phyloP scores from a whole-genome alignment of 2,888 invertebrate genomes.

The Heteromurus nitidus region DNA sequence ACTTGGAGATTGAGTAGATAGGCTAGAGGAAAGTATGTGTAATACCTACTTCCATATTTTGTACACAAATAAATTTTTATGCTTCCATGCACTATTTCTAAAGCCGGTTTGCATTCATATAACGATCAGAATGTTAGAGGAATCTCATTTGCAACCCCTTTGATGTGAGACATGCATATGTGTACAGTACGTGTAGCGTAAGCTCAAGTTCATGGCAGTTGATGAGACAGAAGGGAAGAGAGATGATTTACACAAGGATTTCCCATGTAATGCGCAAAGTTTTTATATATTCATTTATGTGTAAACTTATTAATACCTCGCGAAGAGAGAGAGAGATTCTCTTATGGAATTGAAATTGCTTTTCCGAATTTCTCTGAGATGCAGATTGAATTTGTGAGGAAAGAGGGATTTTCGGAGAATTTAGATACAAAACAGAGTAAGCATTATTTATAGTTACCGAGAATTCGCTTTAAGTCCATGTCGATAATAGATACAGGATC shows the following conservation, averaged over 20 bases:
- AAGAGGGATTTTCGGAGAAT: neutral
- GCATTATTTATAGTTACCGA: no score
- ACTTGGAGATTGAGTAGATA: no score
- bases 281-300: slow-evolving; percentile 23
- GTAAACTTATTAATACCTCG: slow-evolving; percentile 26
- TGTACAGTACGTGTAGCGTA: no score
- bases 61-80: no score
- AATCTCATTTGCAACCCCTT: slow-evolving; percentile 19
- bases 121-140: no score
- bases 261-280: slow-evolving; percentile 29
- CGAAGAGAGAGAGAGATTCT: no score
- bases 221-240: neutral
- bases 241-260: slow-evolving; percentile 46
- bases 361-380: slow-evolving; percentile 17
- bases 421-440: no score
- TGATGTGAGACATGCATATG: slow-evolving; percentile 1
- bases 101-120: neutral
- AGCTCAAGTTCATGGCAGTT: neutral
- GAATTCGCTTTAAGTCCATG: no score
- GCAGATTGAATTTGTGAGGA: slow-evolving; percentile 2
- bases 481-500: no score
- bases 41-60: no score
- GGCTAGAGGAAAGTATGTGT: no score
- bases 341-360: neutral
- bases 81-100: neutral